Conservation (phyloP, 2,888 invertebrate species). For the Exephanes ischioxanthus region DNA sequence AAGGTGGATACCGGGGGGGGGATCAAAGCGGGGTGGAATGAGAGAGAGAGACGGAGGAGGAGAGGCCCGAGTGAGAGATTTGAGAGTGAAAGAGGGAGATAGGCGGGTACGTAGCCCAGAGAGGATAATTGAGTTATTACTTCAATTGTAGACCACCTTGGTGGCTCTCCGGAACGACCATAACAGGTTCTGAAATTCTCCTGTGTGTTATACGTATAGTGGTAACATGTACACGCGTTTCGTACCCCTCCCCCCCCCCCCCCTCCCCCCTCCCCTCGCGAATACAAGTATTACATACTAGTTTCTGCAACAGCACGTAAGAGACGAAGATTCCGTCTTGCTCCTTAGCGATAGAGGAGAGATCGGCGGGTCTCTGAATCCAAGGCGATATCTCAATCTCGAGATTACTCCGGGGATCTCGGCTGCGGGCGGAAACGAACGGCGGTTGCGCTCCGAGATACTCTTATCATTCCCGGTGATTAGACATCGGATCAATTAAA, state of each 20-base stretch:
- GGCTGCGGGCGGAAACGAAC: slow-evolving; percentile 21
- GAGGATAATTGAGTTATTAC: slow-evolving; percentile 85
- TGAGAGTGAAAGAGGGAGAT: slow-evolving; percentile 84
- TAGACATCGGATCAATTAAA: slow-evolving; percentile 55
- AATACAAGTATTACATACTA: slow-evolving; percentile 45
- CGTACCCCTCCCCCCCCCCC: neutral
- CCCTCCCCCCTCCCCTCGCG: neutral
- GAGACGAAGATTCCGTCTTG: slow-evolving; percentile 66
- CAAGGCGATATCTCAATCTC: slow-evolving; percentile 63
- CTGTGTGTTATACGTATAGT: slow-evolving; percentile 71
- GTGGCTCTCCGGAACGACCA: slow-evolving; percentile 83
- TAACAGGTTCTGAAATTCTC: slow-evolving; percentile 84
- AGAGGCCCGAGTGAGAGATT: slow-evolving; percentile 82
- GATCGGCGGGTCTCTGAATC: slow-evolving; percentile 45
- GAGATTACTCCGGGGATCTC: slow-evolving; percentile 60
- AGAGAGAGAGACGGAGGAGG: slow-evolving; percentile 55
- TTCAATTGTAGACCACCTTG: slow-evolving; percentile 85
- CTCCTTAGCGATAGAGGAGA: slow-evolving; percentile 68
- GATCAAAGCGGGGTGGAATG: slow-evolving; percentile 19
- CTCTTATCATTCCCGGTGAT: slow-evolving; percentile 34
- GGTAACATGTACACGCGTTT: slow-evolving; percentile 23
- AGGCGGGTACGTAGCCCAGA: slow-evolving; percentile 83
- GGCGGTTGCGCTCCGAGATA: neutral
- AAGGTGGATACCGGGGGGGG: slow-evolving; percentile 24
- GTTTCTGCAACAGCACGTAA: slow-evolving; percentile 58